Base-by-base conservation (phyloP, 2,797 vertebrate species). In the Benthosema pterotum region DNA sequence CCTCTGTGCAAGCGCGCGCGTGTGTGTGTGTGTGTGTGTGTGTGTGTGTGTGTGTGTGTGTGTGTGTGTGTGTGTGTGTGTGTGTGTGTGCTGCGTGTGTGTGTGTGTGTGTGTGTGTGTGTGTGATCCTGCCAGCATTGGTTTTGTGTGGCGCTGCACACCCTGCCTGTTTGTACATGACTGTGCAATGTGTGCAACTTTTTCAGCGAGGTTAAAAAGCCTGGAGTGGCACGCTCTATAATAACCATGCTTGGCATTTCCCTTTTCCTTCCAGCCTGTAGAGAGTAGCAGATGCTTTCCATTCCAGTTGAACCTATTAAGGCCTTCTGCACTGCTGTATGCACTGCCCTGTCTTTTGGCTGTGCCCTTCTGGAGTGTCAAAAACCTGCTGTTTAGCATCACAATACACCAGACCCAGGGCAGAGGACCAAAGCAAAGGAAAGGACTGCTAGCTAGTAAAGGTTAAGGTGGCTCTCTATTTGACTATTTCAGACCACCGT, bases 261-360 rank as follows among this genome's bases (percentile, higher is more conserved):
- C 69, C 74, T 78, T 76, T 84, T 38, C 69, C 79, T 79, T n/a
- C 49, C 74, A 79, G 82, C 75, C 75, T 83, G 79, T 86, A 75
- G 79, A 83, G 82, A 81, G 79, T 76, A 77, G 76, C 74, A 80
- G 70, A 88, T 87, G 82, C 82, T 86, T 88, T 85, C 79, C 77
- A 87, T 88, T 88, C 85, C 85, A 86, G 80, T 85, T 85, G 85
- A 87, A 85, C 77, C 85, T 75, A 87, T 88, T 90, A 88, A 83
- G 78, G 72, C 61, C 74, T 82, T 80, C 71, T 83, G 83, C 71
- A 79, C 59, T 71, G 56, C 77, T 77, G 69, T 67, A 74, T 82
- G 81, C 81, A 76, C 68, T 71, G 71, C 72, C 73, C 65, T 86
- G 82, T 87, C 82, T 82, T 87, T 87, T 85, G 80, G 77, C 76